A percentile compares a stretch with the other conserved stretches of the same genome.
Conservation (phyloP, 2,113 vertebrate genomes). For the Chauna torquata region DNA sequence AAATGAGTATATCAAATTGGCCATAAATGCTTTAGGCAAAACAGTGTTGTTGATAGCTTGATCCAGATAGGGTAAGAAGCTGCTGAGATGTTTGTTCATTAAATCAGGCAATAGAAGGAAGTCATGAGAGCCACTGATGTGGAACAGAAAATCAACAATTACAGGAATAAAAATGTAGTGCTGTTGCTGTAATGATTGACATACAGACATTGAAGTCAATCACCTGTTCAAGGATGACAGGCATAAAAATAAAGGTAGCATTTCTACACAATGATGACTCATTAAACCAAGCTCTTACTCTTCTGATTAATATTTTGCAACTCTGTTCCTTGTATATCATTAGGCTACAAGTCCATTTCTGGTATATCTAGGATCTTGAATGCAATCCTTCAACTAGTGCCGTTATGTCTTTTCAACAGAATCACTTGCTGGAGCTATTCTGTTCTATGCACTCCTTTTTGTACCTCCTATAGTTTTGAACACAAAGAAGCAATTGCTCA, state of each 20-base stretch:
- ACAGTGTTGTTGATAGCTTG: neutral
- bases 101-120: neutral
- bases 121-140: neutral
- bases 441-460: neutral
- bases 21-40: neutral
- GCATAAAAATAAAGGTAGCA: neutral
- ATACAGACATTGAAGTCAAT: neutral
- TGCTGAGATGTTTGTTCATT: neutral
- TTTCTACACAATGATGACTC: neutral
- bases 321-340: neutral
- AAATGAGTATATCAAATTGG: neutral
- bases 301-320: neutral
- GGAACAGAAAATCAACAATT: neutral
- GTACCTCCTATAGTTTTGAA: neutral
- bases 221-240: neutral
- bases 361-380: neutral
- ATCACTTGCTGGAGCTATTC: neutral
- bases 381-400: neutral
- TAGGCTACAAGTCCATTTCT: neutral
- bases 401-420: neutral
- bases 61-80: neutral
- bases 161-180: neutral
- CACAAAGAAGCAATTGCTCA: neutral
- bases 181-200: neutral
- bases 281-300: neutral